Evolutionary conservation across 2,888 invertebrate genomes (phyloP).

Genomic region (Drosophila anomalipes): DNA sequence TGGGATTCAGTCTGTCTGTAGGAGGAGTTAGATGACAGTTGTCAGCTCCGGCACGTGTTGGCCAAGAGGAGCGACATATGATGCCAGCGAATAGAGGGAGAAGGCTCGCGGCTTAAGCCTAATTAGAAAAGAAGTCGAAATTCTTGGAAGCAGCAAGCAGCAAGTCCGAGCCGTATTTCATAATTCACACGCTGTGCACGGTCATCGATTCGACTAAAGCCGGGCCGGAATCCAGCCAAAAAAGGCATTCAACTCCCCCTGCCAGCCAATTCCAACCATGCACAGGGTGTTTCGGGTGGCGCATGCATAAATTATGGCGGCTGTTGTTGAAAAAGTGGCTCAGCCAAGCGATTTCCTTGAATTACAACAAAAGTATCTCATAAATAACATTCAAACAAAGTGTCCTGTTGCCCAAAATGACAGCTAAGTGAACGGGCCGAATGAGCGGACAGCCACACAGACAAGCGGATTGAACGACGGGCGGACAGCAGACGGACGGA

Average conservation of each 20-base stretch:
- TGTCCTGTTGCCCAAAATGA: conserved; percentile 67
- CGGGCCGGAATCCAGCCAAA: conserved; percentile 10
- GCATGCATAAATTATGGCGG: conserved; percentile 68
- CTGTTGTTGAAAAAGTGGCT: conserved; percentile 48
- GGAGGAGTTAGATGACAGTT: background rate
- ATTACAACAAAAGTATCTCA: conserved; percentile 76
- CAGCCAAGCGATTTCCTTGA: conserved; percentile 72
- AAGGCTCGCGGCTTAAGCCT: conserved; percentile 34
- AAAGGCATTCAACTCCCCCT: background rate
- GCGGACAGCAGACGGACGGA: background rate
- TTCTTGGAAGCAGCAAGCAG: background rate
- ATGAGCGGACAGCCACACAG: background rate
- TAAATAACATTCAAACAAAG: conserved; percentile 77
- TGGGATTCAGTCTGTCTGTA: background rate
- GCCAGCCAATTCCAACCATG: background rate
- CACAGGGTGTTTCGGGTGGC: conserved; percentile 29
- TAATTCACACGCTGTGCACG: conserved; percentile 58
- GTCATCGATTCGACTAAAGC: conserved; percentile 37
- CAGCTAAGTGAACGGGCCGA: conserved; percentile 32
- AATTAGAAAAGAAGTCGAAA: conserved; percentile 55
- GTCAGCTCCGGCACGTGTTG: conserved; percentile 12
- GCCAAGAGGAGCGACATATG: conserved; percentile 19
- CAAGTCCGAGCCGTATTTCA: conserved; percentile 42
- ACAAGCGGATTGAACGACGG: conserved; percentile 7
- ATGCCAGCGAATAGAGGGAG: background rate